Evolutionary conservation across 2,888 invertebrate genomes (phyloP), one percentile per base, ranked within the genome.

Genomic region (Gnatocerus cornutus): DNA sequence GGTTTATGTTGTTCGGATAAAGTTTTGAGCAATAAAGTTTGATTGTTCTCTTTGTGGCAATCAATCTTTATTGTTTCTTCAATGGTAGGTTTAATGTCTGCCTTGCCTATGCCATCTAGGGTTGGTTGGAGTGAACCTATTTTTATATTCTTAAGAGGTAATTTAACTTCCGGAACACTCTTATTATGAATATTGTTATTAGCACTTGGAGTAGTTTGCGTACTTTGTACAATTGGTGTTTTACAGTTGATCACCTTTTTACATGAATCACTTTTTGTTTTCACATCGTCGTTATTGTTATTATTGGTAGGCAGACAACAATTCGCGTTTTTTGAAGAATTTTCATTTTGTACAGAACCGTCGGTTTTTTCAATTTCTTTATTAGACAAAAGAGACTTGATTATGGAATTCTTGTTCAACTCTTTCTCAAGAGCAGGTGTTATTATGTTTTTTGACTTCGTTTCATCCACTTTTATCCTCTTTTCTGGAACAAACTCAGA

Each of bases 1-100:
- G 52, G 68, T 62, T 56, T 70, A 48, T 75, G 73, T 59, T 73
- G 69, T 45, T 67, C 69, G 5, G 71, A 68, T 10, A 73, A 27
- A n/a, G 67, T 66, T 59, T 67, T 71, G 30, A 53, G 58, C 45
- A 52, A 39, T 3, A 39, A 53, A 39, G 9, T 61, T 37, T 63
- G 39, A 33, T 46, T 61, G n/a, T 4, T 33, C 16, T 46, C 48
- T 46, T 53, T 53, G 1, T 6, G 14, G 12, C 1, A 50, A 4
- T 50, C 50, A 7, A 7, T 30, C 12, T 33, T 53, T 13, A 21
- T n/a, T 8, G 8, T 30, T 10, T 53, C 37, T 7, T 16, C 27
- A 10, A 53, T 10, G 29, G 30, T 33, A 10, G 8, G 10, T 50
- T 50, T 61, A 37, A 45, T 48, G 61, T 61, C 61, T 61, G 61